Evolutionary conservation across 2,888 invertebrate genomes (phyloP), one percentile per base, ranked within the genome.

Genomic region (Nymphalis urticae): DNA sequence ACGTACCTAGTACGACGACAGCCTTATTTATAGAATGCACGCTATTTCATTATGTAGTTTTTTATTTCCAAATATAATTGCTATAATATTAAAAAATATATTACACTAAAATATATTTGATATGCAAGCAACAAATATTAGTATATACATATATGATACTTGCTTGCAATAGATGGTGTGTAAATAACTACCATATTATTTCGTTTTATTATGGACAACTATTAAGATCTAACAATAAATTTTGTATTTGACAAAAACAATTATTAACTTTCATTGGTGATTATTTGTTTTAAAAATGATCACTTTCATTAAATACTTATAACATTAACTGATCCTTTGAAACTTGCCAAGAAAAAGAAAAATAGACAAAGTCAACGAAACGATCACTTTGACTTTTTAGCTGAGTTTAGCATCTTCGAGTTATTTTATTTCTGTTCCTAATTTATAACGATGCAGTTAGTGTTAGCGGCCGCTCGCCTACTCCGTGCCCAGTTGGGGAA

Each of bases 371-470:
- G 62, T 48, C 54, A 66, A 32, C 48, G 54, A 50, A 56, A 66
- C 56, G 24, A 27, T 19, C 21, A 62, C 21, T 17, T 24, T 32
- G 21, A 47, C 56, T 72, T 69, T 69, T 82, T 82, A 82, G 80
- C 42, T 27, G 36, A 77, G 75, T 72, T 72, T 70, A 71, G 70
- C 71, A 76, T 75, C 73, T 76, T 74, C 75, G 77, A n/a, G 54
- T 80, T 79, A 82, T 86, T 87, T 87, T 85, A 85, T 88, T 88
- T 87, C 77, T 82, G 85, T 85, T 83, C 79, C 77, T 83, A 86
- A 85, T 84, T 83, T 85, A 84, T 85, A 84, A 82, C 80, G 85
- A 73, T 81, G 82, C 80, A 77, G 80, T 81, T 78, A 76, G 78
- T 74, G 74, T 76, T 76, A 76, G 79, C 77, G 78, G 75, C 70